A percentile compares a stretch with the other conserved stretches of the same genome.
Evolutionary conservation across 2,888 invertebrate species (phyloP).

Genomic region (Catocala fraxini): DNA sequence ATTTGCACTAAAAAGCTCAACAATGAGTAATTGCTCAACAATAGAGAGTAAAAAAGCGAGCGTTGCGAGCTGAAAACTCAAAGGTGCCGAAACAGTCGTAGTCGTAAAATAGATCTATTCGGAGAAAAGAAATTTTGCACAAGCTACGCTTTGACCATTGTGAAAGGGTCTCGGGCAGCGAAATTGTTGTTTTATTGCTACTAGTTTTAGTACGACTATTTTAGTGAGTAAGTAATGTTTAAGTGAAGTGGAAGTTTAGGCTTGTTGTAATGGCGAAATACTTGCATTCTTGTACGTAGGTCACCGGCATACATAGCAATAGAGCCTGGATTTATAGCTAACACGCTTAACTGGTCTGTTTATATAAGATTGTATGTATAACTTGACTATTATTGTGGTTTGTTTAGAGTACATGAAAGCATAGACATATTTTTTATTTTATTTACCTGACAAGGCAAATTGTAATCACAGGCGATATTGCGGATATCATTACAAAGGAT

Average conservation of each 20-base stretch:
- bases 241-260: not conserved
- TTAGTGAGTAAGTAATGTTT: not conserved
- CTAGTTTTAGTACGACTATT: conserved; percentile 15
- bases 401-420: too few species aligned
- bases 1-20: conserved; percentile 66
- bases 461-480: too few species aligned
- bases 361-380: too few species aligned
- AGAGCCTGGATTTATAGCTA: too few species aligned
- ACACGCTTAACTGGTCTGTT: too few species aligned
- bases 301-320: too few species aligned
- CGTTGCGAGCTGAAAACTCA: conserved; percentile 59
- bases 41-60: conserved; percentile 42
- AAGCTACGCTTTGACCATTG: conserved; percentile 48
- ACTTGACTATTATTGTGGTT: too few species aligned
- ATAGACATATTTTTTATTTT: too few species aligned
- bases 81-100: conserved; percentile 68
- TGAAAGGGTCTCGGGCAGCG: conserved; percentile 20
- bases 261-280: not conserved
- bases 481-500: too few species aligned
- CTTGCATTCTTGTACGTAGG: too few species aligned
- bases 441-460: too few species aligned
- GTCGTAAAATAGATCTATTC: conserved; percentile 77
- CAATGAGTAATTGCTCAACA: conserved; percentile 56
- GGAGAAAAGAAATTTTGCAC: conserved; percentile 84
- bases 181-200: conserved; percentile 42